Evolutionary conservation across 37 sponge, comb jelly and placozoan genomes (phyloP), one percentile per base, ranked within the genome.

Genomic region (Diacarnus erythraeanus): DNA sequence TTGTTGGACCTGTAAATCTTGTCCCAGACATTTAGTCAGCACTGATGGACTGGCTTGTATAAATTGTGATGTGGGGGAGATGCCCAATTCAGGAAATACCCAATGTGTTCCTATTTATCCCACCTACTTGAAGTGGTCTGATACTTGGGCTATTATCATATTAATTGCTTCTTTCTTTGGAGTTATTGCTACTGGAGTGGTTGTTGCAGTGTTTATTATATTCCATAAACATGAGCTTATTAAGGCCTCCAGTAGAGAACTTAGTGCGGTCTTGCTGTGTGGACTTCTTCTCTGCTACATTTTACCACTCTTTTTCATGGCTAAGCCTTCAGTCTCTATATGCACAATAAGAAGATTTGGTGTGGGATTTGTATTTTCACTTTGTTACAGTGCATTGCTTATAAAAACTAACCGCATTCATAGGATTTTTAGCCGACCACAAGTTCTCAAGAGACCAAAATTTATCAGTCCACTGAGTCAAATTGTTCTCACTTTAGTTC

Each of bases 191-290:
- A 81, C 83, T 20, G 30, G 38, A 6, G 23, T 60, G 20, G 63
- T 84, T 27, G 71, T 79, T 25, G 61, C 72, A 20, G 65, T 88
- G 2, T 92, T 84, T 37, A 18, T 88, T 39, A 38, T 72, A 38
- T 60, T 64, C 37, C 56, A 72, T 37, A 84, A 84, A 12, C 69
- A 79, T 27, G 26, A 43, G 34, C 40, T 87, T 27, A 70, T 93
- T 31, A 90, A 91, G 42, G 90, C 80, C 12, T 69, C 94, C 38
- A 87, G 91, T 65, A 23, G 94, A 64, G 91, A 93, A 80, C 81
- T 91, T 23, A 87, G 88, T 71, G 37, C 66, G 36, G 17, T 86
- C 36, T 56, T 93, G 56, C 69, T 93, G 33, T 25, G 31, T 29
- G 91, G 91, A 0, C 23, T 91, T 26, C 4, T 82, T 0, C 69